Conservation (phyloP, 2,113 vertebrate genomes). For the Gopherus flavomarginatus region DNA sequence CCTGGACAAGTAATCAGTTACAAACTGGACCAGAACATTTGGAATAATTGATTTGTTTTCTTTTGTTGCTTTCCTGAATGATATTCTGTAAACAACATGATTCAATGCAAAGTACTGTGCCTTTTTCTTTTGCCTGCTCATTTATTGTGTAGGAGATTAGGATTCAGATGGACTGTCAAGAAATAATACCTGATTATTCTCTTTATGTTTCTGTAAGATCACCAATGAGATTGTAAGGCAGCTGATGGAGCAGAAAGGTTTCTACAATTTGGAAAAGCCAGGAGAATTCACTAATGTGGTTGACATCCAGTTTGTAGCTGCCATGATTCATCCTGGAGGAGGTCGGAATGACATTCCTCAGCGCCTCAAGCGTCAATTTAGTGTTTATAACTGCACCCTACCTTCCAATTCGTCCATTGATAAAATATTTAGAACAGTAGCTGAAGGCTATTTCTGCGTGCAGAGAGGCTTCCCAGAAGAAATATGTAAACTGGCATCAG, state of each 20-base stretch:
- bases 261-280: conserved; percentile 87
- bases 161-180: background rate
- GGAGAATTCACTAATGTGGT: conserved; percentile 85
- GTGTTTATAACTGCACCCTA: conserved; percentile 86
- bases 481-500: conserved; percentile 77
- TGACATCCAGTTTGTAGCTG: conserved; percentile 85
- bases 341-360: conserved; percentile 88
- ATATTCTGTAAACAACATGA: background rate
- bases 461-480: conserved; percentile 76
- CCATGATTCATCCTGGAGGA: conserved; percentile 89
- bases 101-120: background rate
- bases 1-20: background rate
- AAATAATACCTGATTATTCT: background rate
- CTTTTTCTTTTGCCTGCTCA: background rate
- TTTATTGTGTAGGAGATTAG: background rate
- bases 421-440: conserved; percentile 84
- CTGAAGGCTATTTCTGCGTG: conserved; percentile 85
- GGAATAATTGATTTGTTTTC: background rate
- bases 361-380: conserved; percentile 87
- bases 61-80: background rate
- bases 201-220: conserved; percentile 70
- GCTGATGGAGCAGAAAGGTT: conserved; percentile 88
- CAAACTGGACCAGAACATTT: background rate
- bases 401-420: conserved; percentile 88
- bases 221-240: conserved; percentile 90